Evolutionary conservation across 1,140 invertebrate species (phyloP).

Genomic region (Drosophila orosa): DNA sequence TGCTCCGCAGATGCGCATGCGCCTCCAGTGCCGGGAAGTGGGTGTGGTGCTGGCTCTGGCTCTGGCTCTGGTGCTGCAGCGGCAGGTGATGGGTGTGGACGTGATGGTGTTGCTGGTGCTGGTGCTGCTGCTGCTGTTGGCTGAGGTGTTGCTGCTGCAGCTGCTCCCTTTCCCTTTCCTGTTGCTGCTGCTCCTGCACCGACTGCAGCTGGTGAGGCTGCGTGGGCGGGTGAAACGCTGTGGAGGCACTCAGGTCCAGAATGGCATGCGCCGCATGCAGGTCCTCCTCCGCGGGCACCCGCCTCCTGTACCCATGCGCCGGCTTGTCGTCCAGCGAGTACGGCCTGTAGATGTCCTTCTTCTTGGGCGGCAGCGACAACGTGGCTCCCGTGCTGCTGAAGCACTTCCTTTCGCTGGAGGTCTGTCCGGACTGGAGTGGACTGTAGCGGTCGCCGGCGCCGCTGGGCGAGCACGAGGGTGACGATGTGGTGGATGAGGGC

Average conservation of each 20-base stretch:
- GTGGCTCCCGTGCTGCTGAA: slow-evolving; percentile 93
- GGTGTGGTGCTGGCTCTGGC: slow-evolving; percentile 54
- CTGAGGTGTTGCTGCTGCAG: slow-evolving; percentile 38
- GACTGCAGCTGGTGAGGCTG: slow-evolving; percentile 83
- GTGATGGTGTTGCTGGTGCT: slow-evolving; percentile 70
- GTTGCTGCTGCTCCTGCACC: slow-evolving; percentile 73
- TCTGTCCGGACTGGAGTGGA: slow-evolving; percentile 72
- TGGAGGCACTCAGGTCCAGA: slow-evolving; percentile 93
- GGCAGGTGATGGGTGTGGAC: slow-evolving; percentile 19
- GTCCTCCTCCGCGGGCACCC: slow-evolving; percentile 90
- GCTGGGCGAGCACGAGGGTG: slow-evolving; percentile 75
- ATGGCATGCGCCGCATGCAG: slow-evolving; percentile 94
- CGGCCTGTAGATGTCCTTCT: slow-evolving; percentile 94
- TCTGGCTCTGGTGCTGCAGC: slow-evolving; percentile 69
- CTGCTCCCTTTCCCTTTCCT: slow-evolving; percentile 53
- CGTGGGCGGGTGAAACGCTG: slow-evolving; percentile 88
- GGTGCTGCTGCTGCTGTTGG: slow-evolving; percentile 44
- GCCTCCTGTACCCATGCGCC: slow-evolving; percentile 84
- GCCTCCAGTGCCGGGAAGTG: slow-evolving; percentile 54
- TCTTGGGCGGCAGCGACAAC: slow-evolving; percentile 92
- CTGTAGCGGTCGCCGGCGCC: slow-evolving; percentile 65
- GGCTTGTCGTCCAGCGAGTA: slow-evolving; percentile 91
- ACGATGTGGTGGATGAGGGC: slow-evolving; percentile 78
- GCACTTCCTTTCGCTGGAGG: slow-evolving; percentile 85
- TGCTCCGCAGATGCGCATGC: slow-evolving; percentile 70